Base-by-base conservation (phyloP, 2,888 invertebrate genomes). In the Nomada lathburiana region DNA sequence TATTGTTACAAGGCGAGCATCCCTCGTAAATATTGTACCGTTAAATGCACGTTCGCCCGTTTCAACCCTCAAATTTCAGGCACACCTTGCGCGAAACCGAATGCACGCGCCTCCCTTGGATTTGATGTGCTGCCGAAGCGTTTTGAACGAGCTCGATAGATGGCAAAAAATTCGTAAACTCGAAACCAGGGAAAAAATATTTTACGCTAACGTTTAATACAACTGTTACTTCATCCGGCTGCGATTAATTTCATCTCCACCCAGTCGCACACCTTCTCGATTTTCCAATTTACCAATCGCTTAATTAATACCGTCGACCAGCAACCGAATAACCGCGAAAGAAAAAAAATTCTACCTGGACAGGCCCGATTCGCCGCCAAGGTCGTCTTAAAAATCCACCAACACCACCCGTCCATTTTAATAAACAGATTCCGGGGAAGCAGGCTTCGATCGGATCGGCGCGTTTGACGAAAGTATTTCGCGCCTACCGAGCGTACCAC, bases 381-480 rank as follows among this genome's bases (percentile, higher is more conserved):
- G 47, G 47, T 47, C 16, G 53, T 20, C 53, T 0, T 3, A n/a
- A 57, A 10, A 23, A 57, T 57, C 57, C 13, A 47, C 16, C 20
- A 9, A 57, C 70, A 67, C 23, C 71, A 50, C 50, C 50, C 65
- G 18, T 63, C 47, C 29, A 23, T 26, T 50, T 52, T 1, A 26
- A 50, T 20, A 20, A 44, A 23, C 65, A 13, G 53, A 67, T 81
- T 80, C 65, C 75, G 44, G 23, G 26, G 65, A 57, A 69, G 44
- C 60, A 18, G 29, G 52, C 29, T 59, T 71, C 65, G 80, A 69
- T 76, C 18, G 50, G 78, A 68, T 63, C 76, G 76, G 71, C 86
- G 76, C 70, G 74, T 82, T 80, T 86, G 83, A 67, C 80, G 79
- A 80, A 68, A 86, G 76, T 71, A 82, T 86, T 87, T 89, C 85